These are phyloP conservation scores for Phalloptychus januarius DNA, from an alignment of 2,797 vertebrate genomes.

Conservation along the genomic window DNA sequence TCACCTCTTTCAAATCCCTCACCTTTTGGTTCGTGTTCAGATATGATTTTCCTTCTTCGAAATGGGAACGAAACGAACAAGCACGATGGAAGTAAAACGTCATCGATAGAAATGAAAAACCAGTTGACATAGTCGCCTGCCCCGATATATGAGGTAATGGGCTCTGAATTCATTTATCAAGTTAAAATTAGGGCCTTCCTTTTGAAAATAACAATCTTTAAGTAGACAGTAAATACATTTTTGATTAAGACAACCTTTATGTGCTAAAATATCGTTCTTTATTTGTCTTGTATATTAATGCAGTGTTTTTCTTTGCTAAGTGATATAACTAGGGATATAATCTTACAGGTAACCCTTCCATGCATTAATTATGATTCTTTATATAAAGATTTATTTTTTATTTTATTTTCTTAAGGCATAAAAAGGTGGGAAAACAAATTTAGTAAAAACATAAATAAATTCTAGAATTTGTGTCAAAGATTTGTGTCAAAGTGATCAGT, in stretches of 20 bases:
- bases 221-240: neutral
- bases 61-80: neutral
- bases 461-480: too few relatives aligned
- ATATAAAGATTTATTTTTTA: too few relatives aligned
- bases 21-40: constrained; percentile 52
- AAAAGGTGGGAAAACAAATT: too few relatives aligned
- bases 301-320: neutral
- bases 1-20: constrained; percentile 74
- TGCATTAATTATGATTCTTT: too few relatives aligned
- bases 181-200: neutral
- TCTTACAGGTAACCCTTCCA: neutral
- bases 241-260: neutral
- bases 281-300: neutral
- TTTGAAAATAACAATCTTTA: neutral
- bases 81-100: neutral
- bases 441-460: too few relatives aligned
- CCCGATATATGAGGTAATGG: neutral
- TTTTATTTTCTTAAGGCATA: too few relatives aligned
- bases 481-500: too few relatives aligned
- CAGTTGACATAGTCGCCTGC: neutral
- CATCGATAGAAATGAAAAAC: neutral
- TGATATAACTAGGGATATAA: neutral
- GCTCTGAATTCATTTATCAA: too few relatives aligned
- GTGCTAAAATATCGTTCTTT: neutral
- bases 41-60: neutral